Conservation (phyloP, 2,113 vertebrate species). For the Genyomyrus donnyi region DNA sequence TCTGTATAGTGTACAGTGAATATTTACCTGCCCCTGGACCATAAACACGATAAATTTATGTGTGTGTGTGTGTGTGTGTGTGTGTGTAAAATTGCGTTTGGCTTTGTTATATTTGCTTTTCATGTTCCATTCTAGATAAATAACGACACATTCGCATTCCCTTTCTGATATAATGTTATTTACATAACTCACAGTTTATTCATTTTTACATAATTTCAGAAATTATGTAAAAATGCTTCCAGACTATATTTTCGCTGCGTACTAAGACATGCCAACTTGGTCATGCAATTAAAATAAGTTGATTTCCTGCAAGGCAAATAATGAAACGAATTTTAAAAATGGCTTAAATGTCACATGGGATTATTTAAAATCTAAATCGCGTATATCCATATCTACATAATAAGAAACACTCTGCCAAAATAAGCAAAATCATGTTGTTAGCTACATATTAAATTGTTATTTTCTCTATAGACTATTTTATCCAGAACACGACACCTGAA, state of each 20-base stretch:
- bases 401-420: slow-evolving; percentile 25
- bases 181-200: slow-evolving; percentile 61
- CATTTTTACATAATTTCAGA: slow-evolving; percentile 50
- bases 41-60: not conserved
- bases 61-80: not conserved
- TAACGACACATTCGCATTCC: slow-evolving; percentile 36
- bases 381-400: slow-evolving; percentile 41
- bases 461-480: not conserved
- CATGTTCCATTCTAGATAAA: not conserved
- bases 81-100: not conserved
- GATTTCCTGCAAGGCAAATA: slow-evolving; percentile 51
- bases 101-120: not conserved
- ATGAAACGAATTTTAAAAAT: slow-evolving; percentile 53
- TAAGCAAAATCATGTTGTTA: not conserved
- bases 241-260: slow-evolving; percentile 34
- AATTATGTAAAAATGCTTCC: slow-evolving; percentile 57
- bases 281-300: slow-evolving; percentile 53
- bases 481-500: slow-evolving; percentile 42
- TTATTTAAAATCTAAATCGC: slow-evolving; percentile 27
- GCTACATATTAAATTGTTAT: not conserved
- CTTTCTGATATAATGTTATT: slow-evolving; percentile 50
- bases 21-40: not conserved
- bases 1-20: not conserved
- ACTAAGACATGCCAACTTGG: slow-evolving; percentile 46
- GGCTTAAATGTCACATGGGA: slow-evolving; percentile 28